Conservation (phyloP, 2,113 vertebrate genomes). For the Tympanuchus pallidicinctus region DNA sequence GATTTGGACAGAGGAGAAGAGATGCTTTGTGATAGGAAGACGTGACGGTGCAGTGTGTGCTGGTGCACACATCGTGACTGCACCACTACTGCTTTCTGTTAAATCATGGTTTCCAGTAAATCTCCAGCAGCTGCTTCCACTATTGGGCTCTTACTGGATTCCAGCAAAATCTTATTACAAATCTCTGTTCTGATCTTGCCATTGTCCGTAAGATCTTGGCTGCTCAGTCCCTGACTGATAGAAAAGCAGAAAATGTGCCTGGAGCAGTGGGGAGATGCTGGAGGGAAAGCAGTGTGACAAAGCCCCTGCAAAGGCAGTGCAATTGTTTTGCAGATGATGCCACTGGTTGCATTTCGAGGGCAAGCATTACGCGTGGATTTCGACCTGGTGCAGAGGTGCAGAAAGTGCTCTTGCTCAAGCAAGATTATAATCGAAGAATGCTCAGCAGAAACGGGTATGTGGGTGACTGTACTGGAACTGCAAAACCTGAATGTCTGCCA, state of each 20-base stretch:
- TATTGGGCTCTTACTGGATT: neutral
- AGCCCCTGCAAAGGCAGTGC: neutral
- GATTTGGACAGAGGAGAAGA: neutral
- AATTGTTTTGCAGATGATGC: neutral
- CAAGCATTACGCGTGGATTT: neutral
- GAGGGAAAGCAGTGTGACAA: neutral
- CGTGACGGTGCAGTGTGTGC: rapidly evolving
- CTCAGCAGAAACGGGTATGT: neutral
- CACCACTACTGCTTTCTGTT: constrained; percentile 12
- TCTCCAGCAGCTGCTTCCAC: neutral
- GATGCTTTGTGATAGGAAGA: neutral
- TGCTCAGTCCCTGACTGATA: neutral
- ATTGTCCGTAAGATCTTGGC: neutral
- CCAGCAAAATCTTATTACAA: neutral
- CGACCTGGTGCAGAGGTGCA: neutral
- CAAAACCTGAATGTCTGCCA: neutral
- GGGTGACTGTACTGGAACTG: rapidly evolving
- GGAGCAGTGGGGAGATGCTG: neutral
- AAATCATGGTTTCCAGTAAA: neutral
- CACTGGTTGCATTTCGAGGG: neutral
- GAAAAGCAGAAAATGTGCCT: neutral
- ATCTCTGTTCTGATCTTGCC: rapidly evolving
- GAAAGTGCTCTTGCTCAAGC: neutral
- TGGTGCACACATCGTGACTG: neutral
- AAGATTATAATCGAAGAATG: neutral